These are phyloP conservation scores for Catocala fraxini DNA, from an alignment of 2,888 invertebrate species.

Conservation along the genomic window DNA sequence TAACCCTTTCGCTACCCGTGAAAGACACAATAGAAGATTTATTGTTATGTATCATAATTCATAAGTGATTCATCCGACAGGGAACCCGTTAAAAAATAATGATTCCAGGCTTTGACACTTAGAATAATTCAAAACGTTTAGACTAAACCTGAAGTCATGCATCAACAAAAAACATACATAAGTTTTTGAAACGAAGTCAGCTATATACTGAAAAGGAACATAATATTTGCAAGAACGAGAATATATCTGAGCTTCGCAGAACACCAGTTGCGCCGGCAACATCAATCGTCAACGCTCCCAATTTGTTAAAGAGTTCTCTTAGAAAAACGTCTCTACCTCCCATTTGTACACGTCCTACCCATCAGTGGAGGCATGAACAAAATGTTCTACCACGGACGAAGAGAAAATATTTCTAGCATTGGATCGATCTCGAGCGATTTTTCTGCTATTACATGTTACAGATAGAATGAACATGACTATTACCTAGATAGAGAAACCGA, in stretches of 20 bases:
- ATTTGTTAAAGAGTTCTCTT: slow-evolving; percentile 48
- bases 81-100: no score
- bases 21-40: no score
- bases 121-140: no score
- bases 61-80: no score
- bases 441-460: slow-evolving; percentile 11
- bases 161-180: no score
- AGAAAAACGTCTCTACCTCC: slow-evolving; percentile 36
- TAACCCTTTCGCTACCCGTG: no score
- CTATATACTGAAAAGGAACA: neutral
- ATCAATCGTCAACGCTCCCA: slow-evolving; percentile 45
- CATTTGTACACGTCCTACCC: slow-evolving; percentile 45
- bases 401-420: slow-evolving; percentile 30
- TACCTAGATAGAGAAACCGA: neutral
- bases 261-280: slow-evolving; percentile 22
- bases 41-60: no score
- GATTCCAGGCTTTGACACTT: no score
- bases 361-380: slow-evolving; percentile 32
- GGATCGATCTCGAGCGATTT: slow-evolving; percentile 11
- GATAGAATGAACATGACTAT: slow-evolving; percentile 9
- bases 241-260: slow-evolving; percentile 8
- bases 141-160: no score
- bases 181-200: no score
- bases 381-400: slow-evolving; percentile 34
- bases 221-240: neutral